Base-by-base conservation (phyloP, 2,888 invertebrate species). In the Noctua comes region DNA sequence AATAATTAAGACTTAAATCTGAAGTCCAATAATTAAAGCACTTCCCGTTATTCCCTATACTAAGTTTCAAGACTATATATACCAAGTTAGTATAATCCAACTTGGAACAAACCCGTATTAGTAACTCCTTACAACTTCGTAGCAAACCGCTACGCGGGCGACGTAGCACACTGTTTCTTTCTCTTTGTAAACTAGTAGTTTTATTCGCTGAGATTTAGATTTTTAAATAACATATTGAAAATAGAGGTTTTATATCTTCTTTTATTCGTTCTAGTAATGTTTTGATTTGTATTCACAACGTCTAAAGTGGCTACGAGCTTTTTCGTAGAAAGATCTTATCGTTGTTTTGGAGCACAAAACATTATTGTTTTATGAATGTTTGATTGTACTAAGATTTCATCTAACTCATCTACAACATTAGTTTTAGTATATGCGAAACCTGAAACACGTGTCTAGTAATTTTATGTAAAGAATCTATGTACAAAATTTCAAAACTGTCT, bases 91-190 rank as follows among this genome's bases (percentile, higher is more conserved):
- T 83, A 88, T 88, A 87, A 86, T 88, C 77, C 85, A 82, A 88
- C 76, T 87, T 79, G 81, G 77, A 85, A 88, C 87, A 83, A 87
- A 87, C 88, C 88, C 88, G 87, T 88, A 88, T 88, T 88, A 87
- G 88, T 83, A 88, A 85, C 87, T 88, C 85, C 80, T 81, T 88
- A 82, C 83, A 87, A 87, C 71, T 87, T 88, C 79, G 89, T 84
- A 88, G 87, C 89, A 84, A 87, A 88, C 85, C 82, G 84, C 88
- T 86, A 88, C 86, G 87, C 76, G 74, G 73, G 80, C 74, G 80
- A 70, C 84, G 86, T 88, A 86, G 89, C 88, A 85, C 75, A 68
- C 74, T 84, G 77, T 77, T 85, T 77, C 73, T 82, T 86, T 86
- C 72, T 76, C 68, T 76, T 81, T 85, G 76, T 75, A 73, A 83